phyloP scores from a whole-genome alignment of 2,113 vertebrate species.

The Manacus vitellinus region DNA sequence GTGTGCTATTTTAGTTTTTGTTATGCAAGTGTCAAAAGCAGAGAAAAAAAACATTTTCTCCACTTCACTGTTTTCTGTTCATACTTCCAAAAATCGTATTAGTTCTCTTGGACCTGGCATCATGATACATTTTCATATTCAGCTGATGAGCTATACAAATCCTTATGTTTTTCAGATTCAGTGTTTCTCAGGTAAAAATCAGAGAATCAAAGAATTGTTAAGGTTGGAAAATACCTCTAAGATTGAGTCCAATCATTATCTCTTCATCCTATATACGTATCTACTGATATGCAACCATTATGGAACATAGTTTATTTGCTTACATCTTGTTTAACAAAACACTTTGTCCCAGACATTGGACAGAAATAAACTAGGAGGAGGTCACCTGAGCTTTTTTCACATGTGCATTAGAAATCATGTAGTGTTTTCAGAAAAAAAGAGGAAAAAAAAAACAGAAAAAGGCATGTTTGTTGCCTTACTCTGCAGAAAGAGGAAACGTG shows the following conservation, averaged over 20 bases:
- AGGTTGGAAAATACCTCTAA: not conserved
- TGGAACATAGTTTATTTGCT: not conserved
- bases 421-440: not conserved
- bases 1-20: not conserved
- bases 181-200: not conserved
- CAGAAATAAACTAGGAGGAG: not conserved
- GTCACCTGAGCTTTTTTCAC: not conserved
- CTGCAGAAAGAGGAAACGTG: not conserved
- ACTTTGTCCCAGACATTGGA: not conserved
- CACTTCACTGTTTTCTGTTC: not conserved
- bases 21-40: not conserved
- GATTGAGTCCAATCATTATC: not conserved
- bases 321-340: not conserved
- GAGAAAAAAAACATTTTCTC: not conserved
- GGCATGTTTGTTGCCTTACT: not conserved
- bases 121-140: not conserved
- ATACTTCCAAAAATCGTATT: not conserved
- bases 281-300: not conserved
- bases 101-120: not conserved
- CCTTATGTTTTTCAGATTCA: not conserved
- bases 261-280: not conserved
- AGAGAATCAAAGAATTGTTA: not conserved
- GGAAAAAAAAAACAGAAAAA: not conserved
- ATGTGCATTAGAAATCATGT: not conserved
- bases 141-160: not conserved